Evolutionary conservation across 2,113 vertebrate genomes (phyloP), one percentile per base, ranked within the genome.

Genomic region (Phrynosoma platyrhinos): DNA sequence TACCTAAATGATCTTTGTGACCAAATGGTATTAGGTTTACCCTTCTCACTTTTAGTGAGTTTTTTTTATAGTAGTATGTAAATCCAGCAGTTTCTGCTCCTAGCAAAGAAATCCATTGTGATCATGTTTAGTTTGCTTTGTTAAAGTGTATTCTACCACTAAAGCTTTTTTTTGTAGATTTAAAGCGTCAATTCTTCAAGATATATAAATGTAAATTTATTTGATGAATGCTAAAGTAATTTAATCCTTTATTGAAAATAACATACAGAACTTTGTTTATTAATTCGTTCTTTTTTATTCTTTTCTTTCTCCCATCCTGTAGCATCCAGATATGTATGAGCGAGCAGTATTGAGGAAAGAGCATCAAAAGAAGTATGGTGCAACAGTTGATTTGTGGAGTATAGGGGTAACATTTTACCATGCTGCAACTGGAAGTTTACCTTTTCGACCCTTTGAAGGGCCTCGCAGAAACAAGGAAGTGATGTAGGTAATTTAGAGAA

Each of bases 321-420:
- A 99, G 98, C 98, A 99, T 83, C 98, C 98, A 42, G 98, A 99
- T 94, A 99, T 99, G 99, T 99, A 99, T 71, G 98, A 99, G 91
- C 97, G 99, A 16, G 99, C 99, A 4, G 99, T 99, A 79, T 94
- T 99, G 84, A 97, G 98, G 66, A 99, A 99, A 92, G 98, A 99
- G 80, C 99, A 99, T 93, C 99, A 99, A 96, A 99, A 99, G 93
- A 99, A 99, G 82, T 99, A 99, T 0, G 98, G 99, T 1, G 99
- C 99, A 82, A 99, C 98, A 0, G 99, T 99, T 85, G 99, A 99
- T 83, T 96, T 99, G 87, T 99, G 99, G 99, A 99, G 99, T 96
- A 99, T 99, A 79, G 99, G 99, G 0, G 99, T 99, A 82, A 99
- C 98, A 0, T 99, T 99, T 88, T 99, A 98, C 94, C 99, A 99